phyloP scores from a whole-genome alignment of 2,888 invertebrate genomes.

The Tryphoninae sp. region DNA sequence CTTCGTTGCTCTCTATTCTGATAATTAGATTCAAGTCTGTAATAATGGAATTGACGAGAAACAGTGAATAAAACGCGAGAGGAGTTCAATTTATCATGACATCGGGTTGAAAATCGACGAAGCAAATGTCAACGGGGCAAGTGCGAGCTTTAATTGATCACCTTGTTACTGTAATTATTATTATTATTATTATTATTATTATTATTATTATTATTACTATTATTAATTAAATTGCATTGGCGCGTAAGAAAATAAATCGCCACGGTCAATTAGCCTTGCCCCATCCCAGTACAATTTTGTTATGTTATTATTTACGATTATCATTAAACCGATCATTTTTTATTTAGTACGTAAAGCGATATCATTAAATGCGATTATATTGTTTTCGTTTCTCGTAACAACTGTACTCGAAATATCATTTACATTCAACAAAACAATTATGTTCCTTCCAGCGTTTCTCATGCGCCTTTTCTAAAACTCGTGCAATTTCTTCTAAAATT shows the following conservation, averaged over 20 bases:
- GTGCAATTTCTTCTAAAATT: neutral
- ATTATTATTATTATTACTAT: conserved; percentile 14
- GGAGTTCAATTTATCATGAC: conserved; percentile 10
- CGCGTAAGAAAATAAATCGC: conserved; percentile 46
- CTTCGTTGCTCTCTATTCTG: conserved; percentile 9
- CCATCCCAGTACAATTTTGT: conserved; percentile 61
- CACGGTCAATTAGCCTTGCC: conserved; percentile 57
- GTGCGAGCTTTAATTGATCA: conserved; percentile 61
- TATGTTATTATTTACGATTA: conserved; percentile 52
- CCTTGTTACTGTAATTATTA: conserved; percentile 58
- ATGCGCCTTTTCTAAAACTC: neutral
- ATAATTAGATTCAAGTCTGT: conserved; percentile 25
- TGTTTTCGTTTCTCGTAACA: neutral
- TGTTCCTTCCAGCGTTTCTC: neutral
- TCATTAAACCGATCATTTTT: conserved; percentile 41
- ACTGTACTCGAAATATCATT: neutral
- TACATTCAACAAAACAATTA: neutral
- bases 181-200: conserved; percentile 47
- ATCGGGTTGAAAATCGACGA: neutral
- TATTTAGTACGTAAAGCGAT: conserved; percentile 36
- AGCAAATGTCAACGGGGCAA: conserved; percentile 50
- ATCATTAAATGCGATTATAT: conserved; percentile 2
- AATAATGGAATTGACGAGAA: conserved; percentile 47
- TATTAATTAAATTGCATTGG: conserved; percentile 7
- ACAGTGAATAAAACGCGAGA: conserved; percentile 2